Conservation (phyloP, 1,140 invertebrate species). For the Camponotus vicinus region DNA sequence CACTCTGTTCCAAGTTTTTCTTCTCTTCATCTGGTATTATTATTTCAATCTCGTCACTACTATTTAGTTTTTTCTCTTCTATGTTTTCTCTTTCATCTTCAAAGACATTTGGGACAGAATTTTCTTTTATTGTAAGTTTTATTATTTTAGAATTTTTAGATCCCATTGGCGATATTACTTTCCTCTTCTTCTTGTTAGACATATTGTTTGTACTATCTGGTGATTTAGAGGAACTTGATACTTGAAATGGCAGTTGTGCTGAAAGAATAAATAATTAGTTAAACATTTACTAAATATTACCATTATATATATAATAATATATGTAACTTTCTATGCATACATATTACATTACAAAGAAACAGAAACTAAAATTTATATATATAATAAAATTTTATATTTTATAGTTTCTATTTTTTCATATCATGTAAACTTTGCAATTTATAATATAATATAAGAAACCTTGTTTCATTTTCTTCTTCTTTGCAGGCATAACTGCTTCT, state of each 20-base stretch:
- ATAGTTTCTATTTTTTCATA: no score
- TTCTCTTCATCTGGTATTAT: slow-evolving; percentile 45
- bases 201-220: slow-evolving; percentile 68
- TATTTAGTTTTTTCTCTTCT: background rate
- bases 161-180: slow-evolving; percentile 74
- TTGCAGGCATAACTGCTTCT: slow-evolving; percentile 60
- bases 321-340: no score
- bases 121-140: slow-evolving; percentile 79
- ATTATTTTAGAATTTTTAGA: slow-evolving; percentile 77
- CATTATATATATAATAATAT: background rate
- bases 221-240: slow-evolving; percentile 70
- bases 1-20: slow-evolving; percentile 54
- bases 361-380: no score
- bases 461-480: slow-evolving; percentile 81
- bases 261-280: slow-evolving; percentile 63
- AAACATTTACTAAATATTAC: background rate
- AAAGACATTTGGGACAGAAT: slow-evolving; percentile 42
- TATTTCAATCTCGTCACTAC: slow-evolving; percentile 38
- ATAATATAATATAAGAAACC: slow-evolving; percentile 63
- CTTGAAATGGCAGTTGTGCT: slow-evolving; percentile 83
- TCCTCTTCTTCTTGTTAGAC: slow-evolving; percentile 82
- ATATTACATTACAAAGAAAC: no score
- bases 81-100: background rate
- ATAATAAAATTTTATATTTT: no score
- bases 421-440: no score